A percentile compares a stretch with the other conserved stretches of the same genome.
These are phyloP conservation scores for Tetraodon nigroviridis DNA, from an alignment of 2,113 vertebrate genomes.

Conservation along the genomic window DNA sequence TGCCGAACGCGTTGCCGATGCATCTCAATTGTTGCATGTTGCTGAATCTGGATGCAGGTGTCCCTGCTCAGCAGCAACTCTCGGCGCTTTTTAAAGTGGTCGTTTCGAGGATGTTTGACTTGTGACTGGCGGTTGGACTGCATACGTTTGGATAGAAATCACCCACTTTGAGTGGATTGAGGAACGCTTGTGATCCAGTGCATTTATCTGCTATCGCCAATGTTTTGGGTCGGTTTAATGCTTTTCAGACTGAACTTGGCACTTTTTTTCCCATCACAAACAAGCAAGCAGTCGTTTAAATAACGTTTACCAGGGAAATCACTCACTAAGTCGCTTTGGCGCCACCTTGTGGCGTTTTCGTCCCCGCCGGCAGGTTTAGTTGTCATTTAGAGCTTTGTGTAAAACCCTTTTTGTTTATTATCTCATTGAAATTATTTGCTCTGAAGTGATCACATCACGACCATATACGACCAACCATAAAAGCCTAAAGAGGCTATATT, in stretches of 20 bases:
- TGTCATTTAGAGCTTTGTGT: constrained; percentile 8
- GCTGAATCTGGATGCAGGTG: constrained; percentile 5
- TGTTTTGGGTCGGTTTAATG: too few relatives aligned
- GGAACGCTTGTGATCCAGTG: too few relatives aligned
- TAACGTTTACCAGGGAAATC: too few relatives aligned
- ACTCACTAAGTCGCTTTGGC: constrained; percentile 14
- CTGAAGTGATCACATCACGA: not conserved
- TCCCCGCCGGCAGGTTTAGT: constrained; percentile 31
- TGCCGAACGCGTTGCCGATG: constrained; percentile 1
- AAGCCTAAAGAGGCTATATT: not conserved
- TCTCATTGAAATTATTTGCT: not conserved
- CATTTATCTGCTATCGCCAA: too few relatives aligned
- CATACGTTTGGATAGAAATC: too few relatives aligned
- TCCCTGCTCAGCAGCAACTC: constrained; percentile 10
- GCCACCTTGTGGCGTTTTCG: constrained; percentile 53
- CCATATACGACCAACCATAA: not conserved
- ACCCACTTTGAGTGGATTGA: too few relatives aligned
- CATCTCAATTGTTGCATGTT: constrained; percentile 43
- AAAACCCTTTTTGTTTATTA: not conserved
- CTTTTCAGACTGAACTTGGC: too few relatives aligned
- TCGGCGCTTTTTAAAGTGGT: not conserved
- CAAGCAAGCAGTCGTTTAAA: too few relatives aligned
- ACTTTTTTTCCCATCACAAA: too few relatives aligned
- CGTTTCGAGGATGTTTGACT: too few relatives aligned
- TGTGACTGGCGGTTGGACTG: too few relatives aligned